Percentiles rank a stretch among this genome's conserved stretches.
phyloP scores from a whole-genome alignment of 2,888 invertebrate genomes.

The Dryococelus australis region DNA sequence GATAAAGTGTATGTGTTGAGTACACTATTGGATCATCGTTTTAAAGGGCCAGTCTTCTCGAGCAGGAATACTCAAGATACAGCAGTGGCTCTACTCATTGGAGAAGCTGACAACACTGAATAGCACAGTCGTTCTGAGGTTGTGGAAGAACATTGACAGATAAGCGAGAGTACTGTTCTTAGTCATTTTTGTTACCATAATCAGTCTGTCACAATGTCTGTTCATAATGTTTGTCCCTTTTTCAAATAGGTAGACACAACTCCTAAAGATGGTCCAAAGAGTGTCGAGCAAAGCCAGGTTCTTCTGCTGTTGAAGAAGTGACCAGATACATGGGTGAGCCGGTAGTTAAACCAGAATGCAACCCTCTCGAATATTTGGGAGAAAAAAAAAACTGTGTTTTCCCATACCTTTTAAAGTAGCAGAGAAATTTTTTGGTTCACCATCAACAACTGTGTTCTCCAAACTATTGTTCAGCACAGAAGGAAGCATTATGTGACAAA shows the following conservation, averaged over 20 bases:
- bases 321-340: neutral
- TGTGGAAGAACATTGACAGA: neutral
- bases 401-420: neutral
- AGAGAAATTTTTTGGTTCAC: too few species aligned
- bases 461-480: neutral
- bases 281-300: neutral
- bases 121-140: neutral
- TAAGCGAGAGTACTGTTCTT: neutral
- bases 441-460: neutral
- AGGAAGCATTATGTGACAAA: neutral
- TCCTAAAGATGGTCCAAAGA: neutral
- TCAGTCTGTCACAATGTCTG: neutral
- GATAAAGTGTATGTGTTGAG: neutral
- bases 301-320: neutral
- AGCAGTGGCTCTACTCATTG: neutral
- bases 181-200: neutral
- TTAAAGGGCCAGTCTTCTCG: neutral
- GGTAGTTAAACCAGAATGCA: neutral
- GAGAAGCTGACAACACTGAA: neutral
- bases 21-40: neutral
- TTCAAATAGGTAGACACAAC: neutral
- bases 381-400: neutral
- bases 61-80: neutral
- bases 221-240: neutral
- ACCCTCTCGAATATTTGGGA: too few species aligned